Evolutionary conservation across 2,797 vertebrate genomes (phyloP).

Genomic region (Halcyon leucocephala): DNA sequence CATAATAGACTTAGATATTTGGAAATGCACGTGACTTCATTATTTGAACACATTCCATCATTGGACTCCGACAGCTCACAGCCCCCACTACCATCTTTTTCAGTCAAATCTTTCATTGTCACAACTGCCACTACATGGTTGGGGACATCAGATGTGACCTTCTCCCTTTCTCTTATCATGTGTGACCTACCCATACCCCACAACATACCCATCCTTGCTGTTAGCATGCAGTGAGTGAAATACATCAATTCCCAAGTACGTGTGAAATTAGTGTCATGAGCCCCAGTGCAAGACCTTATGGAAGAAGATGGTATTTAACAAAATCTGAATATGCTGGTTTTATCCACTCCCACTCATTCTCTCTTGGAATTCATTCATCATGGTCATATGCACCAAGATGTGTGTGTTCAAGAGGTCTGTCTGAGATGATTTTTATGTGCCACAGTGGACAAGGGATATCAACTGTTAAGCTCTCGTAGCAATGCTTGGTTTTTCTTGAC

Average conservation of each 20-base stretch:
- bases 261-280: background rate
- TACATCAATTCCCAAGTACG: fast-evolving
- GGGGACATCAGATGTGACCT: background rate
- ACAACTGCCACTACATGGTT: fast-evolving
- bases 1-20: background rate
- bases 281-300: background rate
- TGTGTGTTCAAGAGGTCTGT: background rate
- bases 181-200: background rate
- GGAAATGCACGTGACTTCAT: background rate
- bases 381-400: background rate
- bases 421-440: background rate
- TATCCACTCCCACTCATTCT: background rate
- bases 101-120: background rate
- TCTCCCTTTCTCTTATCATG: fast-evolving
- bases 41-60: background rate
- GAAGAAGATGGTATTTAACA: background rate
- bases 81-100: background rate
- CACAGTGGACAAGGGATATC: background rate
- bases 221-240: background rate
- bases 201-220: background rate
- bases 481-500: background rate
- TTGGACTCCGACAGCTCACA: background rate
- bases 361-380: background rate
- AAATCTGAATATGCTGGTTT: background rate
- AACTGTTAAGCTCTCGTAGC: background rate